Conservation (phyloP, 2,113 vertebrate species). For the Sitta europaea region DNA sequence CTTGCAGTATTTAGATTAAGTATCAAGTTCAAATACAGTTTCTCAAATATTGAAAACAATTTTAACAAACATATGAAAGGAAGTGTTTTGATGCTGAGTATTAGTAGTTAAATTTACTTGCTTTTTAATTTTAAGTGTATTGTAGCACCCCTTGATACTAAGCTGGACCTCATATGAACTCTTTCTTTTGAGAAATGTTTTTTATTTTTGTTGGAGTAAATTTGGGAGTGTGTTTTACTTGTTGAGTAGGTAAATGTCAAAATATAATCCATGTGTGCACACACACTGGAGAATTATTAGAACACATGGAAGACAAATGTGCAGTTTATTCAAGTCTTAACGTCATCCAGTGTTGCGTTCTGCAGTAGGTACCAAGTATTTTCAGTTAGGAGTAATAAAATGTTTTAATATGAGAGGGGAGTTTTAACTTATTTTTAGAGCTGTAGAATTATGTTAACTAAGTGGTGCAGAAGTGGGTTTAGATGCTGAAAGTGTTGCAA, state of each 20-base stretch:
- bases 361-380: not conserved
- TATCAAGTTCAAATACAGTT: not conserved
- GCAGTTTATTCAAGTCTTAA: not conserved
- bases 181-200: not conserved
- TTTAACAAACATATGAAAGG: not conserved
- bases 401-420: not conserved
- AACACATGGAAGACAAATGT: not conserved
- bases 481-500: not conserved
- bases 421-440: constrained; percentile 50
- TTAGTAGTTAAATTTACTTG: not conserved
- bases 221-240: not conserved
- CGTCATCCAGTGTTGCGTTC: not conserved
- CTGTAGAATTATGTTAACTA: not conserved
- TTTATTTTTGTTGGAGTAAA: not conserved
- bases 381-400: not conserved
- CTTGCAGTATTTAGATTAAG: not conserved
- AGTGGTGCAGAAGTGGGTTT: not conserved
- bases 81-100: not conserved
- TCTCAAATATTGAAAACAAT: not conserved
- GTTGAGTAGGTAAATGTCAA: not conserved
- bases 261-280: not conserved
- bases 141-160: not conserved
- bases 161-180: not conserved
- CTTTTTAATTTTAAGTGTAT: not conserved
- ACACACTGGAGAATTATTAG: not conserved